Conservation (phyloP, 2,797 vertebrate genomes). For the Hozukius guyotensis region DNA sequence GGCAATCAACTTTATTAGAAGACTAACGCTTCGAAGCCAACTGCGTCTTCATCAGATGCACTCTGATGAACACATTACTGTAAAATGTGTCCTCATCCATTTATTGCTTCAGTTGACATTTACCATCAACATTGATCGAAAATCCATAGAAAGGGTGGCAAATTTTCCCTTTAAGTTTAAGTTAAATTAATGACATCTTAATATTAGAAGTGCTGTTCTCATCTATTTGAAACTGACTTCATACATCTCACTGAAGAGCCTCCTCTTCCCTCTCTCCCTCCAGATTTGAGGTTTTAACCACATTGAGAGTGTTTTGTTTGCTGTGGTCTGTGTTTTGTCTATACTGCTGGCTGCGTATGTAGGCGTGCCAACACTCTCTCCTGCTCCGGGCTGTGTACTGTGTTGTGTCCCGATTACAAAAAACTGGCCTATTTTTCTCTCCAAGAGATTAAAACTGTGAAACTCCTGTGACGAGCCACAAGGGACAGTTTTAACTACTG, state of each 20-base stretch:
- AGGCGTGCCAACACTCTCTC: neutral
- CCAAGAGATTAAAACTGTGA: neutral
- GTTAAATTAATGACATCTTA: too few species aligned
- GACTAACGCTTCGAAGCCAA: too few species aligned
- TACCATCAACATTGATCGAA: too few species aligned
- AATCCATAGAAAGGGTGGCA: too few species aligned
- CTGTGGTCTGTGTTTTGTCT: neutral
- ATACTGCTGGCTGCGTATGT: neutral
- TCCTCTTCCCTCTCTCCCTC: neutral
- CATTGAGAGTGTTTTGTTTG: neutral
- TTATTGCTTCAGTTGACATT: too few species aligned
- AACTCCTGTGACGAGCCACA: neutral
- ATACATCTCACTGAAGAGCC: neutral
- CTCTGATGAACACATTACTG: too few species aligned
- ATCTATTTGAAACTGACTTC: neutral
- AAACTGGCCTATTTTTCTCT: slow-evolving; percentile 17
- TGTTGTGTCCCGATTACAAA: slow-evolving; percentile 5
- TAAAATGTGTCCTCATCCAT: too few species aligned
- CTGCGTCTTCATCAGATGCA: too few species aligned
- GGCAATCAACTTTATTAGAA: too few species aligned
- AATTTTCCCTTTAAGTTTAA: too few species aligned
- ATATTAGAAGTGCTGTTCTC: neutral
- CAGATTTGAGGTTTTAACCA: neutral
- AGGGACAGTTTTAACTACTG: neutral
- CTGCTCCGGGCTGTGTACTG: slow-evolving; percentile 15